Evolutionary conservation across 2,888 invertebrate species (phyloP), one percentile per base, ranked within the genome.

Genomic region (Lasioglossum marginatum): DNA sequence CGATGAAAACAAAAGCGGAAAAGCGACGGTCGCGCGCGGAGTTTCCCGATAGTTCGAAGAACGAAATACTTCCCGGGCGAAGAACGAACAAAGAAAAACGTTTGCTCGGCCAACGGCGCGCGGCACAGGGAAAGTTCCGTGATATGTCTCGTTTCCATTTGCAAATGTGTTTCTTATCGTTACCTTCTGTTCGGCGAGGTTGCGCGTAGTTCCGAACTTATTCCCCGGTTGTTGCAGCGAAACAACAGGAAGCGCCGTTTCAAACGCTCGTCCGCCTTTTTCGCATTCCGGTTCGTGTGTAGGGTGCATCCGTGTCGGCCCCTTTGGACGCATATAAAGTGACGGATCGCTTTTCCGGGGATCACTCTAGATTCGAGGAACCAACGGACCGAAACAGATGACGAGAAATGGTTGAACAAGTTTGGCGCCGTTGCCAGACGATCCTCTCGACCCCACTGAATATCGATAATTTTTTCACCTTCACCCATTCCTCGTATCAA

Each of bases 161-260:
- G 72, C 72, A 76, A 60, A 73, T 76, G 71, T 70, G 76, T 71
- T 81, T 81, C 83, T 83, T 83, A 81, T 72, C 71, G 83, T 81
- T 77, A 48, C 72, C 70, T 52, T 77, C 70, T 77, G 77, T 48
- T 70, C 48, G 34, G 4, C 82, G 45, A 14, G 16, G 40, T 73
- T 73, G 72, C 34, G 34, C 73, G 73, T 4, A 74, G 73, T 82
- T 83, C 40, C 73, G 19, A 77, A 83, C 77, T 83, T 82, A 77
- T 83, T 83, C 60, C 48, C 68, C 43, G 77, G 82, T 83, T 82
- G 83, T 83, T 83, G 82, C 77, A 48, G 34, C 57, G 73, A 48
- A 68, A 70, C 83, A 83, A 83, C 82, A 71, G 52, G 40, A 43
- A 43, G 23, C 76, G 27, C 37, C 48, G 37, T 37, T 66, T 70